These are phyloP conservation scores for Lacerta agilis DNA, from an alignment of 2,797 vertebrate species.

Conservation along the genomic window DNA sequence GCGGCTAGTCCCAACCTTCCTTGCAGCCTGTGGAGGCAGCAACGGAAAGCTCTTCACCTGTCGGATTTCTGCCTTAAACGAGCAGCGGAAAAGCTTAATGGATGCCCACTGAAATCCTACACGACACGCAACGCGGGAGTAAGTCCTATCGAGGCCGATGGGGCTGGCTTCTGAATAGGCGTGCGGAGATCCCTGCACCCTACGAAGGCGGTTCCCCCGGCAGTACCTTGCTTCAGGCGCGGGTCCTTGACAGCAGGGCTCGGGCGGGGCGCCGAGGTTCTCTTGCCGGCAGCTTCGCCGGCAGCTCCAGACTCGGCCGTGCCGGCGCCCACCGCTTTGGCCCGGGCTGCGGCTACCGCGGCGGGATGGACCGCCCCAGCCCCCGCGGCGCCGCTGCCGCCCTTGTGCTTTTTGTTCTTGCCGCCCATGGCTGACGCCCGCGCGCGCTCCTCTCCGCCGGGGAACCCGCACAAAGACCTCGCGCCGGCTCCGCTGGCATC, in stretches of 20 bases:
- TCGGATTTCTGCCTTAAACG: background rate
- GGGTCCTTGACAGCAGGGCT: conserved; percentile 62
- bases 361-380: conserved; percentile 30
- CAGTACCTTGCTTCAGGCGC: conserved; percentile 77
- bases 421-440: conserved; percentile 69
- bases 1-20: too few species aligned
- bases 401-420: conserved; percentile 78
- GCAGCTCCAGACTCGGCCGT: conserved; percentile 47
- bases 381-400: conserved; percentile 56
- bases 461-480: background rate
- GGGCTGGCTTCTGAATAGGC: background rate
- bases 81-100: background rate
- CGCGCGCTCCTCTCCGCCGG: accelerated
- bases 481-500: background rate
- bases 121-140: background rate
- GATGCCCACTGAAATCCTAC: background rate
- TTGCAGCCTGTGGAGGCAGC: background rate
- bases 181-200: background rate
- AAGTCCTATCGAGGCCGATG: too few species aligned
- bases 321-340: conserved; percentile 45
- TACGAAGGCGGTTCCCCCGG: background rate
- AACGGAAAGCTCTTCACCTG: background rate
- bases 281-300: conserved; percentile 54
- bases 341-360: conserved; percentile 62
- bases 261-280: conserved; percentile 47